phyloP scores from a whole-genome alignment of 1,140 invertebrate species.

The Drosophila watanabei region DNA sequence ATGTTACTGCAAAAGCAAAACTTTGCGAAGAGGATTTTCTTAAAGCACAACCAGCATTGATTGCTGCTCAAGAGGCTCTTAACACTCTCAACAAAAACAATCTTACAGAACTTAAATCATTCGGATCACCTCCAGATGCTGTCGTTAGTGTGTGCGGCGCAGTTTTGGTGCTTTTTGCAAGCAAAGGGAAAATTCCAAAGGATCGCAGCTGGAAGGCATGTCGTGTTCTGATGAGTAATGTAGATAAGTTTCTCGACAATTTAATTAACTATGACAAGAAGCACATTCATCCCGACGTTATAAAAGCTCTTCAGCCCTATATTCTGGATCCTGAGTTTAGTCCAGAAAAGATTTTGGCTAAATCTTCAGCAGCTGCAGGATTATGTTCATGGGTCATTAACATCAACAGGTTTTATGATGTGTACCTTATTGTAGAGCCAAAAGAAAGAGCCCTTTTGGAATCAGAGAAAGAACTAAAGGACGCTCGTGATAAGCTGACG shows the following conservation, averaged over 20 bases:
- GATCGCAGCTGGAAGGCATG: slow-evolving; percentile 97
- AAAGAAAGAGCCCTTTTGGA: slow-evolving; percentile 92
- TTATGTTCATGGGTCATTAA: slow-evolving; percentile 98
- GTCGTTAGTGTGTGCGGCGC: slow-evolving; percentile 95
- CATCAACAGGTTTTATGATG: slow-evolving; percentile 95
- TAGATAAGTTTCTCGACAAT: slow-evolving; percentile 93
- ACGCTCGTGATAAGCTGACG: slow-evolving; percentile 92
- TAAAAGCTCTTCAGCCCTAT: slow-evolving; percentile 90
- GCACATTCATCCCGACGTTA: slow-evolving; percentile 95
- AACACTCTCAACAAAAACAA: slow-evolving; percentile 97
- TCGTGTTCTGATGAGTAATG: slow-evolving; percentile 94
- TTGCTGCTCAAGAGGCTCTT: slow-evolving; percentile 95
- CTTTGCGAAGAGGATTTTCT: slow-evolving; percentile 95
- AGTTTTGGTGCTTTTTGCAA: slow-evolving; percentile 94
- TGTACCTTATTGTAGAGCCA: slow-evolving; percentile 97
- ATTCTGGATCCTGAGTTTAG: slow-evolving; percentile 91
- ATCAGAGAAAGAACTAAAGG: slow-evolving; percentile 93
- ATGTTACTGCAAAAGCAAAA: slow-evolving; percentile 93
- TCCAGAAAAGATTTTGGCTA: slow-evolving; percentile 93
- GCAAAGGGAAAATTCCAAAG: slow-evolving; percentile 95
- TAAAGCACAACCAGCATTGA: slow-evolving; percentile 95
- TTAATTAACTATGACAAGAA: slow-evolving; percentile 97
- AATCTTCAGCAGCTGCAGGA: slow-evolving; percentile 95
- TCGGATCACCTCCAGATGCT: slow-evolving; percentile 93
- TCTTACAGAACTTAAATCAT: slow-evolving; percentile 97